phyloP scores from a whole-genome alignment of 2,888 invertebrate species.

The Caenorhabditis sp. region DNA sequence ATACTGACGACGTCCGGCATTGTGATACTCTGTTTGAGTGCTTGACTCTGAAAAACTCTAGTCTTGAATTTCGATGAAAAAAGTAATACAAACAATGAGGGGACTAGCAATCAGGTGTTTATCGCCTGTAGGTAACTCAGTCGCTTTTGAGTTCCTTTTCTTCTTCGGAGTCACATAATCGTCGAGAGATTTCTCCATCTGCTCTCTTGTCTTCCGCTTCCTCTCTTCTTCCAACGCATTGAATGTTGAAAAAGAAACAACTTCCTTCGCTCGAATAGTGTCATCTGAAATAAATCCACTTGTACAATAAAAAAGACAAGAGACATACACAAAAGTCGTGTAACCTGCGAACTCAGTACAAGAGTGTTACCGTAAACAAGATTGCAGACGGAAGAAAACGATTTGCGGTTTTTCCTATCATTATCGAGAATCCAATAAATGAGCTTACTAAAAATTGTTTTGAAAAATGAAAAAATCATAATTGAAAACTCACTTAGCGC shows the following conservation, averaged over 20 bases:
- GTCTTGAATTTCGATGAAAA: neutral
- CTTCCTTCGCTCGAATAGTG: constrained; percentile 18
- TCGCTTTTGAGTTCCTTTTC: constrained; percentile 22
- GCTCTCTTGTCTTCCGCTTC: constrained; percentile 27
- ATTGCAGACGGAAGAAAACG: constrained; percentile 22
- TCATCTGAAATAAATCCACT: constrained; percentile 19
- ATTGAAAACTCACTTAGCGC: constrained; percentile 14
- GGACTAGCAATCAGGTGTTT: neutral
- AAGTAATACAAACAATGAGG: neutral
- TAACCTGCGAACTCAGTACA: constrained; percentile 30
- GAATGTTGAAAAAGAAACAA: constrained; percentile 17
- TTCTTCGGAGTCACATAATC: constrained; percentile 28
- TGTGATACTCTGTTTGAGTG: constrained; percentile 31
- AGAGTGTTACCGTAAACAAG: constrained; percentile 39
- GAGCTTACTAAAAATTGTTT: neutral
- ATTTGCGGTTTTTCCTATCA: constrained; percentile 9
- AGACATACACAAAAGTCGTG: constrained; percentile 19
- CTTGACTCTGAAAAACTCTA: constrained; percentile 19
- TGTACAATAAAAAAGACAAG: neutral
- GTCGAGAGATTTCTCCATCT: constrained; percentile 15
- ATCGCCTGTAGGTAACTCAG: too few species aligned
- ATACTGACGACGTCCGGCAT: constrained; percentile 21
- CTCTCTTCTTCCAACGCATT: constrained; percentile 26
- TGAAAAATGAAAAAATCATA: too few species aligned
- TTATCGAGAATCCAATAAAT: constrained; percentile 12